A percentile compares a stretch with the other conserved stretches of the same genome.
phyloP scores from a whole-genome alignment of 2,888 invertebrate genomes.

The Sphinx pinastri region DNA sequence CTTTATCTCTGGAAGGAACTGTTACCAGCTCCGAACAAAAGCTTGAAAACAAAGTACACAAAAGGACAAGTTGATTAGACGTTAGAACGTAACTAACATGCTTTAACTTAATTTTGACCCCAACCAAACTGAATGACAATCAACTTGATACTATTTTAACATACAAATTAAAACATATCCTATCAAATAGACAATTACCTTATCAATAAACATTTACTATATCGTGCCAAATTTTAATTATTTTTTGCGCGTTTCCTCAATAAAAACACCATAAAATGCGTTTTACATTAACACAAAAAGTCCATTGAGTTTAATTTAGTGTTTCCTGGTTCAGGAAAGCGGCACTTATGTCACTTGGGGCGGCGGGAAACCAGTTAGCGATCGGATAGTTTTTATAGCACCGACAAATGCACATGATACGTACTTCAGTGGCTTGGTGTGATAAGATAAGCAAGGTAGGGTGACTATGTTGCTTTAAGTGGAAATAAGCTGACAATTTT shows the following conservation, averaged over 20 bases:
- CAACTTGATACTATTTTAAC: too few species aligned
- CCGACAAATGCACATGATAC: conserved; percentile 28
- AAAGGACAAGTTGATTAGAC: not conserved
- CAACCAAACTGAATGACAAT: too few species aligned
- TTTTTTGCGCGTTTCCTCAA: conserved; percentile 29
- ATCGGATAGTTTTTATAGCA: conserved; percentile 20
- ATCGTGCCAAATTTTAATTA: conserved; percentile 7
- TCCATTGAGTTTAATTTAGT: conserved; percentile 26
- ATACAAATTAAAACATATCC: not conserved
- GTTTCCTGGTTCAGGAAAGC: conserved; percentile 24
- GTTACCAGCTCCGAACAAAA: too few species aligned
- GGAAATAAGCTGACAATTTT: too few species aligned
- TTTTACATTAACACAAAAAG: conserved; percentile 16
- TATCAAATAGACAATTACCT: not conserved
- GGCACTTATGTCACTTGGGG: conserved; percentile 22
- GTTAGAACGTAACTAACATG: not conserved
- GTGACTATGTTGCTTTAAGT: not conserved
- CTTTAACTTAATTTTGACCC: not conserved
- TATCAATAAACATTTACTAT: conserved; percentile 5
- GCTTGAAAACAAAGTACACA: too few species aligned
- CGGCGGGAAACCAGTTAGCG: not conserved
- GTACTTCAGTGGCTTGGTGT: not conserved
- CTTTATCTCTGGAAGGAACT: too few species aligned
- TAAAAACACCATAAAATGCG: conserved; percentile 24
- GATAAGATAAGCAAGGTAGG: conserved; percentile 14